Base-by-base conservation (phyloP, 1,140 invertebrate genomes). In the Coptotermes formosanus region DNA sequence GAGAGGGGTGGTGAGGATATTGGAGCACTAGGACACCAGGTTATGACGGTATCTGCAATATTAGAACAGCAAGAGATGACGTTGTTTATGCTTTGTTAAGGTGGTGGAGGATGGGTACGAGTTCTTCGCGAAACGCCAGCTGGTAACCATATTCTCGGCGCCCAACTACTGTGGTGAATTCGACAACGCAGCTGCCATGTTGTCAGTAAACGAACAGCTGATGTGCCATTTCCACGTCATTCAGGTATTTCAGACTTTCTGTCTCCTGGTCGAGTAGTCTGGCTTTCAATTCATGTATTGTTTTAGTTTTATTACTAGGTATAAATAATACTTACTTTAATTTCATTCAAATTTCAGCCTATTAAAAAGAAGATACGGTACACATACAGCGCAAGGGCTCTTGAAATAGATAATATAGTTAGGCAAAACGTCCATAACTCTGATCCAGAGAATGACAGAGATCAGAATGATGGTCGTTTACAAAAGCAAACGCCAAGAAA, bases 101-200 rank as follows among this genome's bases (percentile, higher is more conserved):
- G 93, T 93, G 83, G 92, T 93, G 16, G 92, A 93, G 89, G 93
- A 94, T 90, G 93, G 93, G 12, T 94, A 94, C 89, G 93, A 94
- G 89, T 94, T 94, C 88, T 94, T 94, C 90, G 92, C 92, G 52
- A 92, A 92, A 87, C 88, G 92, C 87, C 92, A 92, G 88, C 88
- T 92, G 43, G 85, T 75, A n/a, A 75, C 64, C 25, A 75, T 75
- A 25, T 75, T 30, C 64, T 75, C 64, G n/a, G 64, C 64, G n/a
- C 64, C 64, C n/a, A 75, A 75, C 64, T 75, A 75, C 64, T 75
- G 25, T 14, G 64, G 64, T 11, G 64, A 75, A 12, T 75, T 75
- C 14, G 64, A 75, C n/a, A 75, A 75, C 64, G 64, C 64, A 8
- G 59, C 9, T 3, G 59, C 59, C 4, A 64, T 64, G 59, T 19